phyloP scores from a whole-genome alignment of 35 echinoderm and acorn worm species.

The Chiridota heheva region DNA sequence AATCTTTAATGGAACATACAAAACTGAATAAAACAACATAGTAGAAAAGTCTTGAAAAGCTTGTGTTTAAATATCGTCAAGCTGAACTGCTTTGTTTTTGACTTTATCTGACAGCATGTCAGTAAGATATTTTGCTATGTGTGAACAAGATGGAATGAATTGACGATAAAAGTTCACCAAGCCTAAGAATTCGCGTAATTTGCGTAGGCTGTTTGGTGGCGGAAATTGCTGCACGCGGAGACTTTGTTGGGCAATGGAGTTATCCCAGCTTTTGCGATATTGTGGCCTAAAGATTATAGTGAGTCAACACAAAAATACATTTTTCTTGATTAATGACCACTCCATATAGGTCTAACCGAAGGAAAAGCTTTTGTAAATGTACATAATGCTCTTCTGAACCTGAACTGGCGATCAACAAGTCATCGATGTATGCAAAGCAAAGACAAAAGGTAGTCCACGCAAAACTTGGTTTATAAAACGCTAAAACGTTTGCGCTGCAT shows the following conservation, averaged over 20 bases:
- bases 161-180: constrained; percentile 41
- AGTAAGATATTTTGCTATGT: constrained; percentile 16
- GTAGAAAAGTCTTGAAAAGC: neutral
- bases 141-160: constrained; percentile 37
- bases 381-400: neutral
- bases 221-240: constrained; percentile 26
- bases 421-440: constrained; percentile 55
- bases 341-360: constrained; percentile 18
- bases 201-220: neutral
- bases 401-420: constrained; percentile 54
- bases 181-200: constrained; percentile 40
- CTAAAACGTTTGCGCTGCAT: constrained; percentile 42
- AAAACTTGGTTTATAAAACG: constrained; percentile 47
- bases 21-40: constrained; percentile 13
- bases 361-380: constrained; percentile 38
- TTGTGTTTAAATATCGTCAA: neutral
- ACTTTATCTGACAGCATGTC: neutral
- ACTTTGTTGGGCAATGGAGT: constrained; percentile 46
- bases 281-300: constrained; percentile 46
- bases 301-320: constrained; percentile 31
- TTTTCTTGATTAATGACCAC: constrained; percentile 49
- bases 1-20: neutral
- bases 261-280: constrained; percentile 39
- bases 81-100: constrained; percentile 1
- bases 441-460: constrained; percentile 38